Evolutionary conservation across 2,888 invertebrate species (phyloP).

Genomic region (Cephonodes hylas): DNA sequence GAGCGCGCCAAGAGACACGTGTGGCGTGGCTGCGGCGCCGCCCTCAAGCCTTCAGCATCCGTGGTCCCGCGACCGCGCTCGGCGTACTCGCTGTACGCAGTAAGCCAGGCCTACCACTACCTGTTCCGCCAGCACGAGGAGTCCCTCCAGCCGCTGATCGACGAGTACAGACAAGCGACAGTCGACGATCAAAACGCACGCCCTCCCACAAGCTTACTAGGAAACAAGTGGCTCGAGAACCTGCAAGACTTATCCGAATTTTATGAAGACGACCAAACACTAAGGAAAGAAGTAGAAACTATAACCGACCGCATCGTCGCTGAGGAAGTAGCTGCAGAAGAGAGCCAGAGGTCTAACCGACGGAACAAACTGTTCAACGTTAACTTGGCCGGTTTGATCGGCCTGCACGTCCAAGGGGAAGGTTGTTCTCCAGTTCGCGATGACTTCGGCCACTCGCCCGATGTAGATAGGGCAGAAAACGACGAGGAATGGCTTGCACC

Average conservation of each 20-base stretch:
- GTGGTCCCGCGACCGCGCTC: constrained; percentile 63
- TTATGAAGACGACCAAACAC: constrained; percentile 71
- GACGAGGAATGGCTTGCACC: constrained; percentile 74
- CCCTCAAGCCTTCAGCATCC: constrained; percentile 55
- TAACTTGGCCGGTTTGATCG: constrained; percentile 66
- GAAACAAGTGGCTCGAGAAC: constrained; percentile 63
- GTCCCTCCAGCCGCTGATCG: constrained; percentile 67
- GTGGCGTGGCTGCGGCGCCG: constrained; percentile 62
- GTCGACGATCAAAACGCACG: constrained; percentile 38
- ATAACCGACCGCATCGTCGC: constrained; percentile 61
- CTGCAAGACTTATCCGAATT: constrained; percentile 72
- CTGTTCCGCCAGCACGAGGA: constrained; percentile 74
- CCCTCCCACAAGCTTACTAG: constrained; percentile 51
- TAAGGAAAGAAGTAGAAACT: constrained; percentile 60
- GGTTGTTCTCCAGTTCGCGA: constrained; percentile 56
- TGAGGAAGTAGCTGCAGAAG: constrained; percentile 50
- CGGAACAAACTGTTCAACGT: constrained; percentile 66
- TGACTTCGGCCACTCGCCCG: constrained; percentile 52
- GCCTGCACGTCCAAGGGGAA: constrained; percentile 64
- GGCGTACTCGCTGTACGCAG: constrained; percentile 67
- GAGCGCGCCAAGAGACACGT: constrained; percentile 65
- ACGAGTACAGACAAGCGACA: constrained; percentile 55
- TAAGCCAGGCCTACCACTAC: constrained; percentile 70
- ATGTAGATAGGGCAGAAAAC: constrained; percentile 60
- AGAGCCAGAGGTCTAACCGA: constrained; percentile 31